Conservation (phyloP, 1,140 invertebrate genomes). For the Microplitis mediator region DNA sequence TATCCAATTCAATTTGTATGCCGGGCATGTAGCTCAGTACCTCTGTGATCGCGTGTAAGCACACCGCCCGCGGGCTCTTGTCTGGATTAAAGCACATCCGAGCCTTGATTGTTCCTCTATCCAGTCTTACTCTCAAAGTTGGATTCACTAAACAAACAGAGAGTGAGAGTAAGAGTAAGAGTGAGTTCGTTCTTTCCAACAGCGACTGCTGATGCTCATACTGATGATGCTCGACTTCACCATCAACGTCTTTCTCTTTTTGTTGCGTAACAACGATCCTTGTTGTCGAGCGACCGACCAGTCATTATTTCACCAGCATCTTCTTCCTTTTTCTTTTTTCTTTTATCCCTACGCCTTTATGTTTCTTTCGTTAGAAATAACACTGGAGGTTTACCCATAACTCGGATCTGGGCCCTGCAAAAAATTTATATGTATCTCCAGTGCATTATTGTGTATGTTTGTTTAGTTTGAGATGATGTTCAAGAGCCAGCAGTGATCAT, state of each 20-base stretch:
- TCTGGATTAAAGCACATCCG: background rate
- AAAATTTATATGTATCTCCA: background rate
- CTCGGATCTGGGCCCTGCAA: background rate
- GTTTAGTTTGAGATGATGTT: background rate
- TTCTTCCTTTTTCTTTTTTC: background rate
- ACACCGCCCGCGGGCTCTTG: slow-evolving; percentile 7
- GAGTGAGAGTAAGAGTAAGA: too few relatives aligned
- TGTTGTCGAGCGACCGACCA: slow-evolving; percentile 5
- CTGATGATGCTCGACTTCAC: background rate
- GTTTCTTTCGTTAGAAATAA: slow-evolving; percentile 17
- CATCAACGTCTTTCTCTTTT: slow-evolving; percentile 8
- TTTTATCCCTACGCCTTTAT: too few relatives aligned
- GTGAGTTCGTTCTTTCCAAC: too few relatives aligned
- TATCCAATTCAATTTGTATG: slow-evolving; percentile 49
- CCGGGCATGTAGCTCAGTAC: slow-evolving; percentile 40
- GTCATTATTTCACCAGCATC: slow-evolving; percentile 31
- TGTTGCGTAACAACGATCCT: slow-evolving; percentile 1
- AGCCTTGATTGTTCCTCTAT: slow-evolving; percentile 36
- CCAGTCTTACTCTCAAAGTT: too few relatives aligned
- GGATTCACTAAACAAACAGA: too few relatives aligned
- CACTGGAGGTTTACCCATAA: slow-evolving; percentile 4
- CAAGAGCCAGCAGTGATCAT: background rate
- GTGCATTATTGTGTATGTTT: slow-evolving; percentile 1
- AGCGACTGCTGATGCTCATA: background rate
- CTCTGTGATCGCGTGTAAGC: slow-evolving; percentile 26